phyloP scores from a whole-genome alignment of 2,888 invertebrate genomes.

The Beris morrisii region DNA sequence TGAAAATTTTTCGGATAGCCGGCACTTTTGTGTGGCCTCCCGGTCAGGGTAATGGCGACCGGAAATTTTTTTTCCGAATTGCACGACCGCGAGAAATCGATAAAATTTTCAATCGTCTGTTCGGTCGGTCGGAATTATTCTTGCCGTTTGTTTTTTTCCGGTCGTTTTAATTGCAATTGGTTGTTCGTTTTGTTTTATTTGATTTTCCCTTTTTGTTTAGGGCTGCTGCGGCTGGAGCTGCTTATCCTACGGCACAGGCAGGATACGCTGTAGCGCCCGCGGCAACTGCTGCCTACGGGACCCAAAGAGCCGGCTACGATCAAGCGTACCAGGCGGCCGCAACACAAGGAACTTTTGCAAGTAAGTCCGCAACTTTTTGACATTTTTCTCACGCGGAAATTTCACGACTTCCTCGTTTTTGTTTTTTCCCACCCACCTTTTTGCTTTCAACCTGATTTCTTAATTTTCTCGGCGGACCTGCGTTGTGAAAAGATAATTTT shows the following conservation, averaged over 20 bases:
- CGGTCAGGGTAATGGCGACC: slow-evolving; percentile 37
- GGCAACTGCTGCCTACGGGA: slow-evolving; percentile 81
- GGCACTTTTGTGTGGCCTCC: slow-evolving; percentile 1
- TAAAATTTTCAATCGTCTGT: slow-evolving; percentile 9
- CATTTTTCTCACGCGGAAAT: too few relatives aligned
- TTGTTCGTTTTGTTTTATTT: neutral
- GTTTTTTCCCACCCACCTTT: too few relatives aligned
- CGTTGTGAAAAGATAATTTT: too few relatives aligned
- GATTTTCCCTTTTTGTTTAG: slow-evolving; percentile 47
- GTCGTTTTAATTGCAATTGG: too few relatives aligned
- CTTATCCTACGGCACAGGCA: slow-evolving; percentile 80
- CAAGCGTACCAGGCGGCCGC: slow-evolving; percentile 82
- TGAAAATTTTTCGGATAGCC: slow-evolving; percentile 37
- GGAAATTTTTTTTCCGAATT: slow-evolving; percentile 29
- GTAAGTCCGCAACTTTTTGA: slow-evolving; percentile 46
- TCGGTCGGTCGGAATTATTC: too few relatives aligned
- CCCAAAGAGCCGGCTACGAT: slow-evolving; percentile 81
- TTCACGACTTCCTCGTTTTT: too few relatives aligned
- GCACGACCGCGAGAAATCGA: slow-evolving; percentile 10
- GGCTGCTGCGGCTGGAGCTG: slow-evolving; percentile 75
- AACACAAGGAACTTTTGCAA: slow-evolving; percentile 69
- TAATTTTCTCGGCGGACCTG: too few relatives aligned
- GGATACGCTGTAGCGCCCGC: slow-evolving; percentile 83
- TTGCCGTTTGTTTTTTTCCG: neutral
- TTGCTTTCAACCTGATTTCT: too few relatives aligned